These are phyloP conservation scores for Blastobasis lacticolella DNA, from an alignment of 2,888 invertebrate species.

Conservation along the genomic window DNA sequence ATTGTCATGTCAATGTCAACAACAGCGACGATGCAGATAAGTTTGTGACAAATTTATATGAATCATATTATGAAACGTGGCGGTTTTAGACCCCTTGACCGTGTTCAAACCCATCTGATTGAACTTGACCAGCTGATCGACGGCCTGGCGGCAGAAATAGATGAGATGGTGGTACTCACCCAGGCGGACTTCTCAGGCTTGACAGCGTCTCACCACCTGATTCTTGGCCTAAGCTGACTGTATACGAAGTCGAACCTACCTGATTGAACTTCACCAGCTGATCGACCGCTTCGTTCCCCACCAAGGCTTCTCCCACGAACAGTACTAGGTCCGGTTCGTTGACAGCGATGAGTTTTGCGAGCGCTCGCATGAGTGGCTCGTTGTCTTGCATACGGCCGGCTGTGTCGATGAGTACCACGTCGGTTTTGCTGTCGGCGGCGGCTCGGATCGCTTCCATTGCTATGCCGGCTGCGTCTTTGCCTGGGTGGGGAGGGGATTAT, in stretches of 20 bases:
- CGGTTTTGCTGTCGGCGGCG: conserved; percentile 86
- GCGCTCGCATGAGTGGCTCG: conserved; percentile 97
- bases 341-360: conserved; percentile 88
- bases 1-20: too few relatives aligned
- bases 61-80: too few relatives aligned
- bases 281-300: conserved; percentile 99
- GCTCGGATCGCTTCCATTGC: conserved; percentile 96
- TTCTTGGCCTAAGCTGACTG: too few relatives aligned
- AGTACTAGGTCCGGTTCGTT: conserved; percentile 98
- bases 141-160: too few relatives aligned
- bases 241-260: too few relatives aligned
- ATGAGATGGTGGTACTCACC: too few relatives aligned
- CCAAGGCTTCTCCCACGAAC: conserved; percentile 99
- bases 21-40: too few relatives aligned
- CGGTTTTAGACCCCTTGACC: too few relatives aligned
- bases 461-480: conserved; percentile 99
- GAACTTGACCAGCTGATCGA: conserved; percentile 99
- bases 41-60: too few relatives aligned
- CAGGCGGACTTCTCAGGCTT: too few relatives aligned
- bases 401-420: conserved; percentile 98
- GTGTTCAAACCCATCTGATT: conserved; percentile 62
- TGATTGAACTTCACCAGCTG: conserved; percentile 97
- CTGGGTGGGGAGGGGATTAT: conserved; percentile 32
- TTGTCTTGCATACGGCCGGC: conserved; percentile 99
- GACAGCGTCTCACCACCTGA: too few relatives aligned